Conservation (phyloP, 2,888 invertebrate species). For the Athalia rosae region DNA sequence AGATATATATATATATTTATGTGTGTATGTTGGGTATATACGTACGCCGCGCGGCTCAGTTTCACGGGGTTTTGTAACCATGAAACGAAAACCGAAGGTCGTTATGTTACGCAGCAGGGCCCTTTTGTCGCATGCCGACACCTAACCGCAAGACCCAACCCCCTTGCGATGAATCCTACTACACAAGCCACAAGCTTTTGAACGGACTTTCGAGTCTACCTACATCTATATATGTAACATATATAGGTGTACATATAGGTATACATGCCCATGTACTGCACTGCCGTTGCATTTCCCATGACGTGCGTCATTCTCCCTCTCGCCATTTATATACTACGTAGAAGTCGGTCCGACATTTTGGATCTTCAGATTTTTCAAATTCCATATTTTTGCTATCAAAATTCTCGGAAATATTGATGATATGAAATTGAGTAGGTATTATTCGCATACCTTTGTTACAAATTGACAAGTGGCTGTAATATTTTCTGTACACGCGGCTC, state of each 20-base stretch:
- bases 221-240: background rate
- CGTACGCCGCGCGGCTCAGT: slow-evolving; percentile 55
- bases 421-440: no score
- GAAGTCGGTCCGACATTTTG: no score
- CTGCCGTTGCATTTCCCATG: no score
- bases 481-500: no score
- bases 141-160: slow-evolving; percentile 64
- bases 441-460: no score
- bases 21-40: no score
- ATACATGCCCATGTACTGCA: slow-evolving; percentile 42
- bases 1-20: slow-evolving; percentile 47
- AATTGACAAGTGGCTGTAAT: no score
- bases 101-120: slow-evolving; percentile 71
- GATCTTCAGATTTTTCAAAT: no score
- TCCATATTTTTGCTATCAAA: no score
- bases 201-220: background rate
- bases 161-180: slow-evolving; percentile 20
- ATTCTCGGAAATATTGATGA: no score
- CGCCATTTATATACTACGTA: no score
- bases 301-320: no score
- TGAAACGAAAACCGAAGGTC: slow-evolving; percentile 71
- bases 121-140: slow-evolving; percentile 72
- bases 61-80: slow-evolving; percentile 67
- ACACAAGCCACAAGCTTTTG: background rate
- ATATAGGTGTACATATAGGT: slow-evolving; percentile 11